Base-by-base conservation (phyloP, 1,140 invertebrate genomes). In the Leptopilina boulardi region DNA sequence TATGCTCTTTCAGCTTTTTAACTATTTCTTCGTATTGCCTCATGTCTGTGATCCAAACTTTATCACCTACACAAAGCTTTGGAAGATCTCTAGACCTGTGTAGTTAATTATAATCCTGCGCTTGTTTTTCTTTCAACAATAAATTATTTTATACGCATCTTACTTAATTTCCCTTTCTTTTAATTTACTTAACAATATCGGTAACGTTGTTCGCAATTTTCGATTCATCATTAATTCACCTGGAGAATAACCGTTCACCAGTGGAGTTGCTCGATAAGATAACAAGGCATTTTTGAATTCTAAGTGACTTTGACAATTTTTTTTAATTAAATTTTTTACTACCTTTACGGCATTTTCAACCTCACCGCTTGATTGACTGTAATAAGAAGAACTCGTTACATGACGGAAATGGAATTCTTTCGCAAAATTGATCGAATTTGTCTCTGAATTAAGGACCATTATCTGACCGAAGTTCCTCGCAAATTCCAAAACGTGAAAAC, bases 381-480 rank as follows among this genome's bases (percentile, higher is more conserved):
- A 80, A 70, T 77, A 74, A 11, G 78, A 74, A 15, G 78, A 79
- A 34, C 74, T 79, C 1, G 73, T 78, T 21, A 78, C 30, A 54
- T 75, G 73, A n/a, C 41, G 2, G 19, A 78, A 78, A 21, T 74
- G 71, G 13, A 70, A 75, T 0, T 66, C 4, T 11, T 11, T 47
- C n/a, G 77, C 77, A n/a, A 41, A 78, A 78, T 38, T 73, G 44
- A 19, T 4, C 41, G 41, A 78, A 78, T 41, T 75, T 70, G 3
- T 74, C 26, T 41, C 77, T 75, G n/a, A 75, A 78, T 18, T 78
- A 73, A n/a, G 77, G 71, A 11, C 77, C 77, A 18, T 75, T 75
- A 41, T 78, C 77, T 13, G 74, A 76, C 10, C 71, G 59, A 18
- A 82, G 44, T 47, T 47, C 11, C 4, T 47, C 44, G 44, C 44